phyloP scores from a whole-genome alignment of 2,113 vertebrate species.

The Synodontis membranacea region DNA sequence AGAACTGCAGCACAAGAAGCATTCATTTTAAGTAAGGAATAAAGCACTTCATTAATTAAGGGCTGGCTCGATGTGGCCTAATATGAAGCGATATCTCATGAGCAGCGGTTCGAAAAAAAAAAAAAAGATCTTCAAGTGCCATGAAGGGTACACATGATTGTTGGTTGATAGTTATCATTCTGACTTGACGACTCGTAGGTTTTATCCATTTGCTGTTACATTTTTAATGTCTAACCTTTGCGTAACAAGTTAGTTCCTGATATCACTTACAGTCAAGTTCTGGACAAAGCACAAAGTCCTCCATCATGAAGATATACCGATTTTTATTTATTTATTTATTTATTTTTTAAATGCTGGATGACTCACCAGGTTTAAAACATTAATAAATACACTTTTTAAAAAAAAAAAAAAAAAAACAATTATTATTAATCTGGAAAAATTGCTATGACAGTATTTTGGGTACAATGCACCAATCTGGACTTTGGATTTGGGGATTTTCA shows the following conservation, averaged over 20 bases:
- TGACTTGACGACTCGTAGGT: not conserved
- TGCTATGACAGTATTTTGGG: not conserved
- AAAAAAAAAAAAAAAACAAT: not conserved
- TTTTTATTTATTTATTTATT: not conserved
- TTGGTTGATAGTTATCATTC: too few species aligned
- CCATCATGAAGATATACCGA: not conserved
- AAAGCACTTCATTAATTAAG: not conserved
- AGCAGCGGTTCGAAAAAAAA: too few species aligned
- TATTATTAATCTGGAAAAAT: not conserved
- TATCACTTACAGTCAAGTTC: not conserved
- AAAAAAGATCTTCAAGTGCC: too few species aligned
- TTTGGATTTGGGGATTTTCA: too few species aligned
- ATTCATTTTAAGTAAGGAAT: not conserved
- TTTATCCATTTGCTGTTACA: not conserved
- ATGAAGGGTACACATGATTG: too few species aligned
- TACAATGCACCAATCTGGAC: not conserved
- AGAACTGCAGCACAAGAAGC: not conserved
- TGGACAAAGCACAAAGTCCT: not conserved
- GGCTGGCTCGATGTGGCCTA: not conserved
- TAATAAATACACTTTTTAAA: not conserved
- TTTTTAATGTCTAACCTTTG: too few species aligned
- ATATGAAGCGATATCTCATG: not conserved
- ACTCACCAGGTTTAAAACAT: not conserved
- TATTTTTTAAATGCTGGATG: not conserved
- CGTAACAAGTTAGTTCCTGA: too few species aligned